Evolutionary conservation across 2,113 vertebrate species (phyloP).

Genomic region (Myiozetetes cayanensis): DNA sequence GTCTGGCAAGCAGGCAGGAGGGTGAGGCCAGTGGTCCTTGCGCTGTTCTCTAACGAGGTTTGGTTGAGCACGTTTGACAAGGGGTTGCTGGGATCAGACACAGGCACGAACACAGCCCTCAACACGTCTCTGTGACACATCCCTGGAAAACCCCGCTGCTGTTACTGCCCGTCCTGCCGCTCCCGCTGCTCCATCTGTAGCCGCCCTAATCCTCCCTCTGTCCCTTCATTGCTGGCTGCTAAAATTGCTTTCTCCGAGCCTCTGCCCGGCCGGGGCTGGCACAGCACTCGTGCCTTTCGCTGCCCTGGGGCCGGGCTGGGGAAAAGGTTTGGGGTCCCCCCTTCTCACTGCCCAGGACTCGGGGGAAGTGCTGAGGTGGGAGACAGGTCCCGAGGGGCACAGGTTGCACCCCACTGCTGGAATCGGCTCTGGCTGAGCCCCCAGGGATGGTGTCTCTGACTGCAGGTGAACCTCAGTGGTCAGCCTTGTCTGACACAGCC

Average conservation of each 20-base stretch:
- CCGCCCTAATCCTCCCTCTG: not conserved
- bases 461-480: not conserved
- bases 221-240: not conserved
- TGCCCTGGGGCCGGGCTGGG: fast-evolving
- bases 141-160: fast-evolving
- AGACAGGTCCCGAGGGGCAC: not conserved
- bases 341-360: not conserved
- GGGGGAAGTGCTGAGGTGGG: not conserved
- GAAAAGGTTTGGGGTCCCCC: not conserved
- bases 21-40: not conserved
- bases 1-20: not conserved
- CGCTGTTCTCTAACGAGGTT: not conserved
- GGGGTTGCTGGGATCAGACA: not conserved
- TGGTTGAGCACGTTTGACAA: not conserved
- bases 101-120: fast-evolving
- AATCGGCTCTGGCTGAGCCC: fast-evolving
- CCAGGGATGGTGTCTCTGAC: too few relatives aligned
- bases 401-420: fast-evolving
- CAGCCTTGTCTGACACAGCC: not conserved
- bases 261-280: fast-evolving
- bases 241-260: not conserved
- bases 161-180: not conserved
- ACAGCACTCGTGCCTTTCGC: fast-evolving
- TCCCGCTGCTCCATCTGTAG: not conserved
- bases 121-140: fast-evolving